Conservation (phyloP, 2,797 vertebrate genomes). For the Lycodopsis pacificus region DNA sequence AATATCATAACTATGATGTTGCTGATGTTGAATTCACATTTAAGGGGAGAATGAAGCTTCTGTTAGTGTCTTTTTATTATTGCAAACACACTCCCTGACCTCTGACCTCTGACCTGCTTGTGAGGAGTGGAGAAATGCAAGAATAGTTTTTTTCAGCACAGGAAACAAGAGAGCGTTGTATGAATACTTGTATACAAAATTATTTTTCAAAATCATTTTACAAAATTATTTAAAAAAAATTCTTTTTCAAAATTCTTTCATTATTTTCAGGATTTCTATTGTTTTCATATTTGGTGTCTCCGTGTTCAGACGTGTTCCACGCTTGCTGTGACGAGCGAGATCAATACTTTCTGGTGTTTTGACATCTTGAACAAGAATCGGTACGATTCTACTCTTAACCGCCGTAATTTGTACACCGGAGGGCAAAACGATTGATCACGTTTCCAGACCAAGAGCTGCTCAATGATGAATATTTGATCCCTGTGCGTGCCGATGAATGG, state of each 20-base stretch:
- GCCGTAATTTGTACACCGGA: conserved; percentile 59
- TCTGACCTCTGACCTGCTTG: too few relatives aligned
- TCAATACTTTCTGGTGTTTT: conserved; percentile 44
- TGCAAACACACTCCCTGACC: too few relatives aligned
- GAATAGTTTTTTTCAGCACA: too few relatives aligned
- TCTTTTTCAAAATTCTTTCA: too few relatives aligned
- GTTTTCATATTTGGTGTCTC: not conserved
- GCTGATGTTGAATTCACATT: too few relatives aligned
- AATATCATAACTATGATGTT: too few relatives aligned
- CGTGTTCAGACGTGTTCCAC: conserved; percentile 6
- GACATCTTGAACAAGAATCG: conserved; percentile 51
- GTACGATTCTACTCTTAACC: conserved; percentile 53
- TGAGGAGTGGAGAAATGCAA: too few relatives aligned
- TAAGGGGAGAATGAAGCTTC: too few relatives aligned
- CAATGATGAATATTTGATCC: conserved; percentile 72
- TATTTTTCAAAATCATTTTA: too few relatives aligned
- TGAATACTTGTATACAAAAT: too few relatives aligned
- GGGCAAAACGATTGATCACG: conserved; percentile 60
- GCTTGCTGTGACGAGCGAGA: conserved; percentile 12
- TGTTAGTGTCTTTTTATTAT: not conserved
- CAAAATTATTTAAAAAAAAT: too few relatives aligned
- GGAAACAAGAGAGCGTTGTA: too few relatives aligned
- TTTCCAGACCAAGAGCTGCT: conserved; percentile 62
- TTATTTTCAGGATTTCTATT: not conserved
- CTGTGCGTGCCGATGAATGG: conserved; percentile 41